Conservation (phyloP, 2,888 invertebrate species). For the Drosophila cracens region DNA sequence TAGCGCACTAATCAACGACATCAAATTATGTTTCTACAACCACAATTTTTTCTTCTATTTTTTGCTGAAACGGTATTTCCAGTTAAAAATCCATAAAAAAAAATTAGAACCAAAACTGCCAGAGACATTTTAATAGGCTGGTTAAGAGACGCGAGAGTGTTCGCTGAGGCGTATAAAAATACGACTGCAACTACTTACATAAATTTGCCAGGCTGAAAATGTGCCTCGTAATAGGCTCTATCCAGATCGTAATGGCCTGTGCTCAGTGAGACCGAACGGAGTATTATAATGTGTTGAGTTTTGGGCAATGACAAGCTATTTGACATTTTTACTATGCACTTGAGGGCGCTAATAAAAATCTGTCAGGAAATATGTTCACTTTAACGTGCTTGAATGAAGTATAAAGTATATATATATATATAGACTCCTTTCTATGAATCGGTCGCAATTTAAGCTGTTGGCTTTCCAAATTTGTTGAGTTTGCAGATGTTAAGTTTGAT, state of each 20-base stretch:
- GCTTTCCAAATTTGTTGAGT: neutral
- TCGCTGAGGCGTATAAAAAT: conserved; percentile 15
- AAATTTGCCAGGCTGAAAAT: conserved; percentile 25
- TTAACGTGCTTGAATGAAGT: neutral
- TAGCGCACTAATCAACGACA: conserved; percentile 46
- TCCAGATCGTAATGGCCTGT: conserved; percentile 20
- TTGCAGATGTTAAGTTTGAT: neutral
- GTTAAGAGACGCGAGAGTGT: conserved; percentile 4
- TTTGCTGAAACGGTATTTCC: conserved; percentile 33
- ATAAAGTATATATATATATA: neutral
- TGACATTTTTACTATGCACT: conserved; percentile 9
- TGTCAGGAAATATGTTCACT: conserved; percentile 10
- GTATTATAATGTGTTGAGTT: conserved; percentile 26
- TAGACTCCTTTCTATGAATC: neutral
- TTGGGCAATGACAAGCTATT: conserved; percentile 4
- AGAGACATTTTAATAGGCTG: conserved; percentile 30
- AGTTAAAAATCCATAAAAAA: conserved; percentile 46
- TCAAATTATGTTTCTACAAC: conserved; percentile 43
- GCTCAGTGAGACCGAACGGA: conserved; percentile 26
- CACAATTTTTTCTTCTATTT: neutral
- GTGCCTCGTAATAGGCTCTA: conserved; percentile 22
- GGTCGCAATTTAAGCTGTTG: neutral
- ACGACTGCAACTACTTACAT: conserved; percentile 17
- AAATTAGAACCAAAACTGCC: conserved; percentile 12
- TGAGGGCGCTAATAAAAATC: conserved; percentile 4